These are phyloP conservation scores for Danio rerio DNA, from an alignment of 2,113 vertebrate species.

Conservation along the genomic window DNA sequence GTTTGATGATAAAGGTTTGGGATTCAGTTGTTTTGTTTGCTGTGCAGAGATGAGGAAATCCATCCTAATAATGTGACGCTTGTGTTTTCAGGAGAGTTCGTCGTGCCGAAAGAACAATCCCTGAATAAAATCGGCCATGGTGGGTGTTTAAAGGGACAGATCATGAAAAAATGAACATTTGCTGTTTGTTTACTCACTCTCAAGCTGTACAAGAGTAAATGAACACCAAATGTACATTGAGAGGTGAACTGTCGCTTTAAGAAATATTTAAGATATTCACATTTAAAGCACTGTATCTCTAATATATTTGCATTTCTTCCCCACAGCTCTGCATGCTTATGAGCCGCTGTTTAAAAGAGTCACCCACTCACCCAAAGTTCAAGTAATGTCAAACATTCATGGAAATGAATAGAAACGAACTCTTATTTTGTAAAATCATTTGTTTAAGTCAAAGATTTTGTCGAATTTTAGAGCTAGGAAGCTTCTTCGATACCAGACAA, in stretches of 20 bases:
- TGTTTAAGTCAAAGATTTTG: not conserved
- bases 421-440: not conserved
- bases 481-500: too few species aligned
- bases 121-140: conserved; percentile 96
- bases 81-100: conserved; percentile 82
- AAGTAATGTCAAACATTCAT: conserved; percentile 78
- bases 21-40: not conserved
- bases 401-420: not conserved
- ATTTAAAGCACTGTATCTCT: not conserved
- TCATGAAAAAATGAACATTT: too few species aligned
- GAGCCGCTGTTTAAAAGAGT: conserved; percentile 84
- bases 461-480: too few species aligned
- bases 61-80: not conserved
- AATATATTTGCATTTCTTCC: not conserved
- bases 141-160: conserved; percentile 62
- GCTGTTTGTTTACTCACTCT: too few species aligned
- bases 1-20: conserved; percentile 87
- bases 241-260: too few species aligned
- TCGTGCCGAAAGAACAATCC: conserved; percentile 82
- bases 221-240: too few species aligned
- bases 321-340: conserved; percentile 85
- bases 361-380: conserved; percentile 86
- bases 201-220: too few species aligned
- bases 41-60: not conserved
- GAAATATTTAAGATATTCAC: not conserved